Base-by-base conservation (phyloP, 2,888 invertebrate species). In the Lasioglossum vierecki region DNA sequence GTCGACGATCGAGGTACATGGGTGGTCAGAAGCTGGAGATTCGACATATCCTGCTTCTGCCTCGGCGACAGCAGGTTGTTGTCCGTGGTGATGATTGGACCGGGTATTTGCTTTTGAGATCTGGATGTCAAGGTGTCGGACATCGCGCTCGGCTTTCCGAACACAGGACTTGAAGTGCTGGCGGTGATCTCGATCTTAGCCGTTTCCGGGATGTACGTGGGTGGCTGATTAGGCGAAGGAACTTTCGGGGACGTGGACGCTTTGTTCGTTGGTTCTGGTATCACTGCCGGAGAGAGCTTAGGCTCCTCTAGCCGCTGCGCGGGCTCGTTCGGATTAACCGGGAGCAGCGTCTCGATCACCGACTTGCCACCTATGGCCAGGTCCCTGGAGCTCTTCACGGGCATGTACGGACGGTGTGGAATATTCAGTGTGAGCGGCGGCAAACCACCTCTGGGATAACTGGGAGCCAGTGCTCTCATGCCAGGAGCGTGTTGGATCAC, bases 21-120 rank as follows among this genome's bases (percentile, higher is more conserved):
- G 26, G 97, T 97, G 0, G 97, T 96, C 6, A 97, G 96, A 22
- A 97, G 96, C 91, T 97, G 97, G 94, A 96, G 95, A 87, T 95
- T 96, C 13, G 92, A 95, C 82, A 95, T 95, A 91, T 95, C 94
- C 35, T 93, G 92, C 79, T 94, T 94, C 76, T 91, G 94, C 68
- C 91, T 93, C 18, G 93, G 94, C 4, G 92, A 93, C 30, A 91
- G 66, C 26, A 92, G 72, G 82, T 88, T 91, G 73, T 79, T 91
- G 0, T 92, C 93, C 39, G 90, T 83, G 9, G 88, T 91, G 35
- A 92, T 91, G 35, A 92, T 88, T 13, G 90, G 73, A 8, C 70
- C 77, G 22, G 88, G 76, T 2, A 90, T 88, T 44, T 90, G 92
- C 77, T 91, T 93, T 74, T 91, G 93, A 30, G 77, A 88, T 71